Conservation (phyloP, 2,797 vertebrate genomes). For the Heliangelus exortis region DNA sequence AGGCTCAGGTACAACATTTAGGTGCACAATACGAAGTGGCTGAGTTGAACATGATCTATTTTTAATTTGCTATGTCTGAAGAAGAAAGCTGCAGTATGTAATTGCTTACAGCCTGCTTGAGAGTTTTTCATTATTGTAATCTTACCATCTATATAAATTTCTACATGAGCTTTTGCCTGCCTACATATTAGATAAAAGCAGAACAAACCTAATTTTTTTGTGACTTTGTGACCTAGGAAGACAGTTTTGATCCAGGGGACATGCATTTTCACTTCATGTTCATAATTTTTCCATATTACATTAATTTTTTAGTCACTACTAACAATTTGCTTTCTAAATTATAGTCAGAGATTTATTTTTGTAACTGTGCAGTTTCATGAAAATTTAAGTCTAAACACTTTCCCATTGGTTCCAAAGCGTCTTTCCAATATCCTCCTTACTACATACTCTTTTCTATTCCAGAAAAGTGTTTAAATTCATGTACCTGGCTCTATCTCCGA, state of each 20-base stretch:
- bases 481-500: background rate
- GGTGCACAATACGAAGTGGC: background rate
- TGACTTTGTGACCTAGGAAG: background rate
- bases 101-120: background rate
- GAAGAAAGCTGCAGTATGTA: background rate
- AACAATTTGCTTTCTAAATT: background rate
- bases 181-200: background rate
- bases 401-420: background rate
- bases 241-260: background rate
- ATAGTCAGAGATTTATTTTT: background rate
- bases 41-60: background rate
- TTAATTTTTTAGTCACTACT: background rate
- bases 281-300: background rate
- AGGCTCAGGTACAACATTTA: background rate
- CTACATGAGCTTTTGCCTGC: conserved; percentile 20
- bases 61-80: background rate
- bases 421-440: background rate
- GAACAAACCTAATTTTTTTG: background rate
- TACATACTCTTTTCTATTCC: background rate
- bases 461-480: background rate
- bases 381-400: background rate
- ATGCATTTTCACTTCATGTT: background rate
- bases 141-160: background rate
- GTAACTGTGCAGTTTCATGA: background rate
- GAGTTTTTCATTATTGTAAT: conserved; percentile 10